Conservation (phyloP, 2,888 invertebrate species). For the Lottia scabra region DNA sequence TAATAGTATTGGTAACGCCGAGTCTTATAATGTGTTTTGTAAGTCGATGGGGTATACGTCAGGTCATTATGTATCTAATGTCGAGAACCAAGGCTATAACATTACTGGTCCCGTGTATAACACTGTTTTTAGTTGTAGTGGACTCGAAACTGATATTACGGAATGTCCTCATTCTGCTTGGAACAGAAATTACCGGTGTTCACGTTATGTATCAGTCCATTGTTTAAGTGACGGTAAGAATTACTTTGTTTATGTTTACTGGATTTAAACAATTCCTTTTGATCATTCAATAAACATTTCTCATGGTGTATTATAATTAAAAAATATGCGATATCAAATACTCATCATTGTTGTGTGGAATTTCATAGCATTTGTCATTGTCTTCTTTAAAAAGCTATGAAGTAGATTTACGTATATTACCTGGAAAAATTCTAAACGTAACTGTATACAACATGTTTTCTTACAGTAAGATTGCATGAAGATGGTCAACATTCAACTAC, state of each 20-base stretch:
- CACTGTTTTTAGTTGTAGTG: slow-evolving; percentile 48
- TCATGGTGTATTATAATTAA: too few relatives aligned
- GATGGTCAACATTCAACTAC: too few relatives aligned
- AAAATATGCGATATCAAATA: too few relatives aligned
- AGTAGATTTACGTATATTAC: too few relatives aligned
- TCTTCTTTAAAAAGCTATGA: too few relatives aligned
- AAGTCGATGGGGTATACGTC: background rate
- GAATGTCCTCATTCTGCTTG: slow-evolving; percentile 54
- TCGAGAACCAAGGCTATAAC: slow-evolving; percentile 13
- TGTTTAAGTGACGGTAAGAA: slow-evolving; percentile 52
- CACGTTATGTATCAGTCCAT: slow-evolving; percentile 38
- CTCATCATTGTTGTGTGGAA: too few relatives aligned
- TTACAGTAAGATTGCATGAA: too few relatives aligned
- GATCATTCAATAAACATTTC: too few relatives aligned
- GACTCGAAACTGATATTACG: slow-evolving; percentile 39
- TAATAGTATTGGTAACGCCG: background rate
- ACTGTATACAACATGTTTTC: too few relatives aligned
- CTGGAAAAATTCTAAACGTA: too few relatives aligned
- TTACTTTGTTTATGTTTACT: background rate
- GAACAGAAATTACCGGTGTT: slow-evolving; percentile 30
- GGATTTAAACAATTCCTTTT: too few relatives aligned
- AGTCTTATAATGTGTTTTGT: background rate
- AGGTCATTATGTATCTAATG: background rate
- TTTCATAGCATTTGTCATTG: too few relatives aligned
- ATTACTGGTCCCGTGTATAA: slow-evolving; percentile 51